Evolutionary conservation across 1,140 invertebrate genomes (phyloP).

Genomic region (Bombus superbus): DNA sequence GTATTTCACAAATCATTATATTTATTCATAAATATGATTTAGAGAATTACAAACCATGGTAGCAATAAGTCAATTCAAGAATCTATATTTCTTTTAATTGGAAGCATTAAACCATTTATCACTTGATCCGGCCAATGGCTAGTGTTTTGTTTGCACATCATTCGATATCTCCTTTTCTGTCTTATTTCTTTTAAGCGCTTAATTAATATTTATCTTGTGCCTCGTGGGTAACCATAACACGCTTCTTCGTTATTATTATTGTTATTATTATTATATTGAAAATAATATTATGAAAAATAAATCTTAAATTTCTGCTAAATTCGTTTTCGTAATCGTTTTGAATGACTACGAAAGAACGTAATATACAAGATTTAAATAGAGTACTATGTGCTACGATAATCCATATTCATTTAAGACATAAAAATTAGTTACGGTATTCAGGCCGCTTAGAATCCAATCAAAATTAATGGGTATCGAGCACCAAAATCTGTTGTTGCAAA

Average conservation of each 20-base stretch:
- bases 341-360: slow-evolving; percentile 17
- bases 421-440: slow-evolving; percentile 41
- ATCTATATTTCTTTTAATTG: slow-evolving; percentile 64
- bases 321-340: slow-evolving; percentile 7
- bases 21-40: slow-evolving; percentile 66
- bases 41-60: slow-evolving; percentile 64
- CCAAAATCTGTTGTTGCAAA: slow-evolving; percentile 45
- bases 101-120: slow-evolving; percentile 69
- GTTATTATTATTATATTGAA: slow-evolving; percentile 15
- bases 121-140: slow-evolving; percentile 57
- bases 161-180: slow-evolving; percentile 50
- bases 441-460: slow-evolving; percentile 38
- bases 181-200: slow-evolving; percentile 43
- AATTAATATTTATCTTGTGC: slow-evolving; percentile 58
- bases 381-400: slow-evolving; percentile 17
- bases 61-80: slow-evolving; percentile 57
- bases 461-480: slow-evolving; percentile 55
- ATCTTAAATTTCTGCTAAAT: slow-evolving; percentile 45
- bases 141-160: slow-evolving; percentile 57
- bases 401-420: slow-evolving; percentile 6
- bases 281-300: slow-evolving; percentile 50
- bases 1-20: slow-evolving; percentile 62
- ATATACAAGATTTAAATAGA: slow-evolving; percentile 36
- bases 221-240: slow-evolving; percentile 53
- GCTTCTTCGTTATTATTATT: slow-evolving; percentile 30